Percentiles rank a stretch among this genome's conserved stretches.
phyloP scores from a whole-genome alignment of 2,888 invertebrate species.

The Ditylenchus weischeri region DNA sequence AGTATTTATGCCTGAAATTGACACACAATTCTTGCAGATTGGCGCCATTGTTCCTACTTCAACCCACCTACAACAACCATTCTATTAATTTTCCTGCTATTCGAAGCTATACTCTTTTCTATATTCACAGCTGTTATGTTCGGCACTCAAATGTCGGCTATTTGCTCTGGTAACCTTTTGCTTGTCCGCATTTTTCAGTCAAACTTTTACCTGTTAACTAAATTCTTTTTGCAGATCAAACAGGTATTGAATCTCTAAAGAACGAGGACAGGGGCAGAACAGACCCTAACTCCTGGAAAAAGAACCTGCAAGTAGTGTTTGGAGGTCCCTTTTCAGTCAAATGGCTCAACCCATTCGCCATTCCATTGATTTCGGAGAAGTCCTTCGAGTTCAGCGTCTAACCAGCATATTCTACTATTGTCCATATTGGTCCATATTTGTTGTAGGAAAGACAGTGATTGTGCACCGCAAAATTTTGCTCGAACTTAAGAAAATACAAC shows the following conservation, averaged over 20 bases:
- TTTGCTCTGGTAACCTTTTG: slow-evolving; percentile 68
- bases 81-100: slow-evolving; percentile 81
- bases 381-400: slow-evolving; percentile 81
- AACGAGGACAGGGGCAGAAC: slow-evolving; percentile 40
- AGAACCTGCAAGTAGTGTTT: slow-evolving; percentile 82
- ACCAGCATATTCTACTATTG: slow-evolving; percentile 42
- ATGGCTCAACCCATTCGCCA: slow-evolving; percentile 91
- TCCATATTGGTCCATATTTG: slow-evolving; percentile 1
- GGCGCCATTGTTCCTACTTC: slow-evolving; percentile 73
- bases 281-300: slow-evolving; percentile 12
- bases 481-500: no score
- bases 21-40: slow-evolving; percentile 31
- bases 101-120: slow-evolving; percentile 76
- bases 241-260: slow-evolving; percentile 64
- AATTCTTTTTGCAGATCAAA: slow-evolving; percentile 74
- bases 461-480: no score
- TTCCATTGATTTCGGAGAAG: slow-evolving; percentile 68
- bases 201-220: background rate
- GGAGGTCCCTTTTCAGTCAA: slow-evolving; percentile 83
- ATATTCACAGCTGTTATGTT: slow-evolving; percentile 77
- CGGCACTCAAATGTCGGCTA: slow-evolving; percentile 89
- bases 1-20: no score
- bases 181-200: background rate
- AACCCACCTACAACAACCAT: slow-evolving; percentile 94
- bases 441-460: background rate